Conservation (phyloP, 1,140 invertebrate species). For the Parasteatoda tepidariorum region DNA sequence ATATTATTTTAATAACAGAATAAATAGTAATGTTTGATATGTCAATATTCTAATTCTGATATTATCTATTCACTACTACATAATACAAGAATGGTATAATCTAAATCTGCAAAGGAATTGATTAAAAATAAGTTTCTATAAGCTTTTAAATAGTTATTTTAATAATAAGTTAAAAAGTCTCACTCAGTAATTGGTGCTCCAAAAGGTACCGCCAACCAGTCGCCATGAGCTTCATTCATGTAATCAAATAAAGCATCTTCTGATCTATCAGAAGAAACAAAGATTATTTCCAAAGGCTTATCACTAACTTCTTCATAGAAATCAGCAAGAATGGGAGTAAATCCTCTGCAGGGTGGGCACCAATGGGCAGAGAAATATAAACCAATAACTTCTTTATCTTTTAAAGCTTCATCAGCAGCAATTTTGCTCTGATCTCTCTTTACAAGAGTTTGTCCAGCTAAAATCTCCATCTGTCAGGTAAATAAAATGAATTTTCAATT, state of each 20-base stretch:
- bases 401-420: constrained; percentile 54
- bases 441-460: constrained; percentile 30
- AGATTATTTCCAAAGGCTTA: constrained; percentile 66
- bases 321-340: constrained; percentile 70
- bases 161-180: too few relatives aligned
- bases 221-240: constrained; percentile 67
- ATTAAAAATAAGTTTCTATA: neutral
- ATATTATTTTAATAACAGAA: too few relatives aligned
- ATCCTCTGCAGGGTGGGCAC: constrained; percentile 72
- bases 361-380: constrained; percentile 73
- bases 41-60: too few relatives aligned
- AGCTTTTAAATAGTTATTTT: neutral
- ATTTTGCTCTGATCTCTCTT: constrained; percentile 32
- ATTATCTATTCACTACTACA: too few relatives aligned
- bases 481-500: too few relatives aligned
- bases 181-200: constrained; percentile 63
- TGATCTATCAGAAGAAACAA: constrained; percentile 67
- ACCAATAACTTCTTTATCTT: constrained; percentile 64
- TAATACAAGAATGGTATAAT: too few relatives aligned
- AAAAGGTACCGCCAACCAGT: constrained; percentile 67
- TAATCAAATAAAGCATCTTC: constrained; percentile 66
- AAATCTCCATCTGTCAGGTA: constrained; percentile 51
- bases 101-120: too few relatives aligned
- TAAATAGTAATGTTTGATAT: too few relatives aligned
- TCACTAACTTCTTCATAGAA: constrained; percentile 64